Percentiles rank a stretch among this genome's conserved stretches.
phyloP scores from a whole-genome alignment of 2,888 invertebrate species.

The Polyploca ridens region DNA sequence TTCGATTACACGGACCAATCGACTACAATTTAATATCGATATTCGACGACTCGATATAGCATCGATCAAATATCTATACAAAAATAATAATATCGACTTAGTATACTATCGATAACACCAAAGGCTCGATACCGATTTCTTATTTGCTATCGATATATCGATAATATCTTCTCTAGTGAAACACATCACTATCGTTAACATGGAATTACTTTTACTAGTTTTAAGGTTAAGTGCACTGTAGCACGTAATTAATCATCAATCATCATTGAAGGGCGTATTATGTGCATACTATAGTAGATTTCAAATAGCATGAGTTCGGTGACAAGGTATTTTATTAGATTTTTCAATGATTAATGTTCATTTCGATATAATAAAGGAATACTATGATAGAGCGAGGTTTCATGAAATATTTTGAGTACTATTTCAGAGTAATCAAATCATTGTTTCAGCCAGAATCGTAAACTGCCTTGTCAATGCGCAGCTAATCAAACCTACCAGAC shows the following conservation, averaged over 20 bases:
- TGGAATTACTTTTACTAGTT: background rate
- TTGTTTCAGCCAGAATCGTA: too few species aligned
- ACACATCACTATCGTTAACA: conserved; percentile 5
- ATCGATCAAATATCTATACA: conserved; percentile 15
- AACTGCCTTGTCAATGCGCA: too few species aligned
- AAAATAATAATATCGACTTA: conserved; percentile 19
- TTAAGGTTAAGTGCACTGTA: background rate
- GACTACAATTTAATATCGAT: conserved; percentile 6
- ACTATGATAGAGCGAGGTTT: too few species aligned
- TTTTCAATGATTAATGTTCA: too few species aligned
- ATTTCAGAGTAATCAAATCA: too few species aligned
- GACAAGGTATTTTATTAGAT: too few species aligned
- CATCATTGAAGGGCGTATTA: background rate
- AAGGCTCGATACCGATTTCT: conserved; percentile 14
- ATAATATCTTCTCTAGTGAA: conserved; percentile 8
- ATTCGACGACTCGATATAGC: background rate
- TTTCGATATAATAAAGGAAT: too few species aligned
- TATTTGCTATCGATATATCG: background rate
- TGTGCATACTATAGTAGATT: too few species aligned
- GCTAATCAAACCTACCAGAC: too few species aligned
- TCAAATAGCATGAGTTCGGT: too few species aligned
- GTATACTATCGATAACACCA: conserved; percentile 14
- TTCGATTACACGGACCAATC: conserved; percentile 5
- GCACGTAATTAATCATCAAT: background rate
- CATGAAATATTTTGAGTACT: too few species aligned